Conservation (phyloP, 2,113 vertebrate genomes). For the Malurus alboscapulatus region DNA sequence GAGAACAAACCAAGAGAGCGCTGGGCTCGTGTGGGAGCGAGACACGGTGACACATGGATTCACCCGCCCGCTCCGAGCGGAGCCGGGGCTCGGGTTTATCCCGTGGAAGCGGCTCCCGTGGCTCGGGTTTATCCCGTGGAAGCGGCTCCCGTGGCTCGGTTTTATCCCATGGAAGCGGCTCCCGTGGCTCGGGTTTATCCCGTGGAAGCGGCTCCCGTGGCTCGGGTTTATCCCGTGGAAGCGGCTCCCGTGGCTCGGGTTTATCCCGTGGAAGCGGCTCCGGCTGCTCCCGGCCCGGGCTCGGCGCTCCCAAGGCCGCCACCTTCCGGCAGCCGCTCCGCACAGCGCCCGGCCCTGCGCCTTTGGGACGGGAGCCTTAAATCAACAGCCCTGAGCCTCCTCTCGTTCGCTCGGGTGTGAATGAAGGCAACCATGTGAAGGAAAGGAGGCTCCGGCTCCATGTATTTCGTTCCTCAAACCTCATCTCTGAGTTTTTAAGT, state of each 20-base stretch:
- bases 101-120: background rate
- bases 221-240: too few relatives aligned
- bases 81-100: rapidly evolving
- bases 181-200: too few relatives aligned
- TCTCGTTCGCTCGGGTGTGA: rapidly evolving
- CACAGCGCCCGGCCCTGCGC: background rate
- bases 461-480: background rate
- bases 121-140: too few relatives aligned
- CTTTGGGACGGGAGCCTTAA: too few relatives aligned
- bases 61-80: background rate
- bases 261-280: rapidly evolving
- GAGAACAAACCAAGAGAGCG: background rate
- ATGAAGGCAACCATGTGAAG: rapidly evolving
- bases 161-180: too few relatives aligned
- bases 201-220: too few relatives aligned
- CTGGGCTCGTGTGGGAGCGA: background rate
- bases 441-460: background rate
- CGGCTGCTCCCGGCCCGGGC: background rate
- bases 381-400: background rate
- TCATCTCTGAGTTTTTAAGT: background rate
- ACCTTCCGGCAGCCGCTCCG: conserved; percentile 40
- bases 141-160: too few relatives aligned
- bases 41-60: rapidly evolving
- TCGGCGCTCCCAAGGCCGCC: conserved; percentile 43
- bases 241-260: background rate